Evolutionary conservation across 2,888 invertebrate species (phyloP).

Genomic region (Lasioglossum calceatum): DNA sequence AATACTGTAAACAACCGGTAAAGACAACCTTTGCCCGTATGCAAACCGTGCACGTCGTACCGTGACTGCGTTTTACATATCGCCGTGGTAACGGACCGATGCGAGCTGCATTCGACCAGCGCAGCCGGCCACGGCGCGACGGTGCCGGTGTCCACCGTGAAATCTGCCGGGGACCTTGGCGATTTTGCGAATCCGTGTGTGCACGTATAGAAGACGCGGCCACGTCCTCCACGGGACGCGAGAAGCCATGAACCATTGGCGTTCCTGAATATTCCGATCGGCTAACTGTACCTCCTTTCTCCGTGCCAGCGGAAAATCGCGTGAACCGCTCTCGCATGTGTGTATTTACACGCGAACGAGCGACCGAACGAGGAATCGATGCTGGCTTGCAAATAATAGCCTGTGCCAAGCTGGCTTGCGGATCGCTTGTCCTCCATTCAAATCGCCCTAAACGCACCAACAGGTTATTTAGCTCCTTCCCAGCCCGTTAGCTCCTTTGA

Average conservation of each 20-base stretch:
- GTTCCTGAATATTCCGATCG: slow-evolving; percentile 55
- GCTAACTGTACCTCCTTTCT: slow-evolving; percentile 52
- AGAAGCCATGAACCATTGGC: slow-evolving; percentile 8
- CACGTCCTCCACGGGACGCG: slow-evolving; percentile 5
- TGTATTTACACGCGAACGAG: neutral
- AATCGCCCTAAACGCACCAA: neutral
- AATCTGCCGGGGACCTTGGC: slow-evolving; percentile 20
- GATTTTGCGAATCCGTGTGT: slow-evolving; percentile 6
- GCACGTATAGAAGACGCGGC: neutral
- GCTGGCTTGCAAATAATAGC: neutral
- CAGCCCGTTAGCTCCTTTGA: neutral
- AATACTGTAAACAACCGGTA: slow-evolving; percentile 70
- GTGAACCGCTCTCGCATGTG: neutral
- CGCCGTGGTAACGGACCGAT: slow-evolving; percentile 60
- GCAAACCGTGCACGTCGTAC: slow-evolving; percentile 59
- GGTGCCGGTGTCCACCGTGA: slow-evolving; percentile 27
- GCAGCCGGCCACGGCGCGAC: neutral
- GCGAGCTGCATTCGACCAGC: slow-evolving; percentile 57
- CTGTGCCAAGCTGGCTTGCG: neutral
- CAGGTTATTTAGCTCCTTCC: neutral
- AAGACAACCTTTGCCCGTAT: slow-evolving; percentile 60
- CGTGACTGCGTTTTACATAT: slow-evolving; percentile 68
- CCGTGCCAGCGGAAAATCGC: slow-evolving; percentile 28
- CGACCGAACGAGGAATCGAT: neutral
- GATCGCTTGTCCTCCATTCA: slow-evolving; percentile 5